Evolutionary conservation across 2,113 vertebrate genomes (phyloP).

Genomic region (Collichthys lucidus): DNA sequence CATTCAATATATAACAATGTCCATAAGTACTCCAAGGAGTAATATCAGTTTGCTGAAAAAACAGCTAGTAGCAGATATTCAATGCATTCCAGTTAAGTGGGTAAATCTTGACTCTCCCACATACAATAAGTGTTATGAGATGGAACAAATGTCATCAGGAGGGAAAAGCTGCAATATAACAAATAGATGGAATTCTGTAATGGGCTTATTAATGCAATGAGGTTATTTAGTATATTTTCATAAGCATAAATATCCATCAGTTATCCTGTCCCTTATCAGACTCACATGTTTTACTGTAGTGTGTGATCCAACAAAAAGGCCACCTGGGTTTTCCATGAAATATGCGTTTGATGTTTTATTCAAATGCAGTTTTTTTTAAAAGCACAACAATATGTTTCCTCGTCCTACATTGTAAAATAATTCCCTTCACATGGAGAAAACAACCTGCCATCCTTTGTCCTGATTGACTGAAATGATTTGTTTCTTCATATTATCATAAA

Average conservation of each 20-base stretch:
- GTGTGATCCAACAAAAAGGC: no score
- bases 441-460: background rate
- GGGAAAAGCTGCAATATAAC: constrained; percentile 9
- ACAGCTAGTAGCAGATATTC: constrained; percentile 6
- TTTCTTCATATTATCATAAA: no score
- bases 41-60: constrained; percentile 22
- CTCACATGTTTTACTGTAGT: background rate
- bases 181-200: constrained; percentile 16
- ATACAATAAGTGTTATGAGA: constrained; percentile 11
- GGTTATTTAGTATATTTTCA: background rate
- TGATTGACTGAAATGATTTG: background rate
- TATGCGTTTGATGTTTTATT: no score
- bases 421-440: background rate
- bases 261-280: background rate
- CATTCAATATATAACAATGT: constrained; percentile 45
- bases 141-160: constrained; percentile 40
- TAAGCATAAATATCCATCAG: background rate
- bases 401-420: background rate
- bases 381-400: background rate
- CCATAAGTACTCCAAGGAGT: constrained; percentile 24
- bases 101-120: constrained; percentile 18
- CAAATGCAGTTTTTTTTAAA: no score
- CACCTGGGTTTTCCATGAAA: no score
- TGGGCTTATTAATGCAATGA: background rate
- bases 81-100: constrained; percentile 11